Percentiles rank a stretch among this genome's conserved stretches.
These are phyloP conservation scores for Metacarcinus magister DNA, from an alignment of 2,888 invertebrate genomes.

Conservation along the genomic window DNA sequence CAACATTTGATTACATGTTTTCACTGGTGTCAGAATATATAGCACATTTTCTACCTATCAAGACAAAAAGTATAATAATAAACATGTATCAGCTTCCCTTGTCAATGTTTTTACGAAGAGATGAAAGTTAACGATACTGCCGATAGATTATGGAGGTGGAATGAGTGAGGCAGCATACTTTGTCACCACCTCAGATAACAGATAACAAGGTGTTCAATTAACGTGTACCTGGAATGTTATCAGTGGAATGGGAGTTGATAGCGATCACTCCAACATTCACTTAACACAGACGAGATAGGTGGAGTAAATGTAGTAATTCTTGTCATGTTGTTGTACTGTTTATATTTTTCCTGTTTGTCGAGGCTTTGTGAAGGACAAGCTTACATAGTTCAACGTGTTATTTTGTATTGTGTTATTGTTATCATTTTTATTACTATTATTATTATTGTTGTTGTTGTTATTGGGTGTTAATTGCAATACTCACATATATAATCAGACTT, in stretches of 20 bases:
- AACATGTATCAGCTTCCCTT: neutral
- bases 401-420: neutral
- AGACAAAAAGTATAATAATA: neutral
- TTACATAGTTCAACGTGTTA: neutral
- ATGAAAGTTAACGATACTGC: neutral
- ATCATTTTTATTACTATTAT: neutral
- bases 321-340: neutral
- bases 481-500: neutral
- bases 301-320: neutral
- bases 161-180: neutral
- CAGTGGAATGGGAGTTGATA: neutral
- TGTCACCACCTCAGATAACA: neutral
- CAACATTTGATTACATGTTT: neutral
- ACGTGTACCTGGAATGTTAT: neutral
- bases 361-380: neutral
- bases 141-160: neutral
- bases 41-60: neutral
- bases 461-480: neutral
- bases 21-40: constrained; percentile 5
- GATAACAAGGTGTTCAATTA: neutral
- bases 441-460: neutral
- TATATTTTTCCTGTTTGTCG: neutral
- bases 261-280: neutral
- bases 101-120: neutral
- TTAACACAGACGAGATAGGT: neutral